Evolutionary conservation across 2,888 invertebrate species (phyloP).

Genomic region (Drosophila neonasuta): DNA sequence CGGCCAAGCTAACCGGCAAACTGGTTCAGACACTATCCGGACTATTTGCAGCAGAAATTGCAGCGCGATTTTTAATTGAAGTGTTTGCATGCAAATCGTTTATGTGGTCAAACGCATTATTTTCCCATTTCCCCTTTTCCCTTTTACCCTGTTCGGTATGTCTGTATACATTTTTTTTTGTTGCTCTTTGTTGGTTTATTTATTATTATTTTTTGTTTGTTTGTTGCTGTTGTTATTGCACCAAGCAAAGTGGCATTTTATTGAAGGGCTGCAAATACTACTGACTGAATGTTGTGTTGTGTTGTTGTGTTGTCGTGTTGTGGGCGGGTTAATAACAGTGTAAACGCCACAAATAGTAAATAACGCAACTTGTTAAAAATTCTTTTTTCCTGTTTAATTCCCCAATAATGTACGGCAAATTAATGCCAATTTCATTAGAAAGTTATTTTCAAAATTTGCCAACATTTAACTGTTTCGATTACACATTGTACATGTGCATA

Average conservation of each 20-base stretch:
- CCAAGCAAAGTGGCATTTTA: conserved; percentile 26
- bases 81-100: conserved; percentile 76
- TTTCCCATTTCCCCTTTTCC: conserved; percentile 53
- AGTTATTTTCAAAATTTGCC: neutral
- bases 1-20: conserved; percentile 12
- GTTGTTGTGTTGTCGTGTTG: conserved; percentile 43
- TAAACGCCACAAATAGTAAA: conserved; percentile 58
- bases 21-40: conserved; percentile 2
- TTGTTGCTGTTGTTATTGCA: conserved; percentile 13
- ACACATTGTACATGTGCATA: neutral
- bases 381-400: conserved; percentile 3
- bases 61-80: conserved; percentile 69
- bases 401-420: neutral
- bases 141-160: neutral
- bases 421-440: neutral
- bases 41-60: conserved; percentile 47
- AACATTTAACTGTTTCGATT: neutral
- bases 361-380: conserved; percentile 36
- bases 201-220: conserved; percentile 12
- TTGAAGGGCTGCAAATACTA: conserved; percentile 25
- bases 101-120: conserved; percentile 74
- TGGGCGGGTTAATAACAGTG: conserved; percentile 67
- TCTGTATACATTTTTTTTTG: neutral
- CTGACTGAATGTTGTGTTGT: conserved; percentile 34
- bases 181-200: conserved; percentile 19